Evolutionary conservation across 2,113 vertebrate species (phyloP), one percentile per base, ranked within the genome.

Genomic region (Thamnaconus septentrionalis): DNA sequence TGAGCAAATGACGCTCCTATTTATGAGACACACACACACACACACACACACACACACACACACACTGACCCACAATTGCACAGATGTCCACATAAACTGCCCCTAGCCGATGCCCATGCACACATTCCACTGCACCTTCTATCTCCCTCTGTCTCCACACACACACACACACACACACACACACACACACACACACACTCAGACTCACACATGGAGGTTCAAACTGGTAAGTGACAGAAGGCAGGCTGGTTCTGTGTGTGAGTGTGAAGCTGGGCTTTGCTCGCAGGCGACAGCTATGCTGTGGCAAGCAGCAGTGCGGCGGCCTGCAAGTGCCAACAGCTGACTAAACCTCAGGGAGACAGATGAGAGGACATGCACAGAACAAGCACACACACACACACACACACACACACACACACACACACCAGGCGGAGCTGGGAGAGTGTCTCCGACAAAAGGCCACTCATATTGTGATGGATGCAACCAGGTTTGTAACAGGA

Each of bases 1-100:
- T 60, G 56, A 82, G 81, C 81, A 85, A 90, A 83, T 90, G 84
- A 88, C 86, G 62, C 56, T 66, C 80, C 82, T 89, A 88, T 89
- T 90, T 86, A 73, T 82, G 86, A 87, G 61, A 31, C 9, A 31
- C 41, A 40, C 18, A 31, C 18, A 44, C 56, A 49, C 64, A 48
- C 56, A 57, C 61, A 57, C 44, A 55, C 59, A 57, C 50, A 42
- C 18, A 60, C 48, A 50, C 10, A 11, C 48, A 50, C 48, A 11
- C 48, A 49, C 53, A 62, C 66, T 41, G 4, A 49, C 59, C 49
- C 9, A 7, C 41, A 47, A 40, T 47, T 57, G 8, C 55, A 42
- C 41, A 65, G n/a, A 63, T 56, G 45, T 72, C 45, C 41, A 57
- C 49, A 51, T 53, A 64, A 60, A 73, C 11, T 41, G 61, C 50